Conservation (phyloP, 2,888 invertebrate species). For the Orthonychiurus folsomi region DNA sequence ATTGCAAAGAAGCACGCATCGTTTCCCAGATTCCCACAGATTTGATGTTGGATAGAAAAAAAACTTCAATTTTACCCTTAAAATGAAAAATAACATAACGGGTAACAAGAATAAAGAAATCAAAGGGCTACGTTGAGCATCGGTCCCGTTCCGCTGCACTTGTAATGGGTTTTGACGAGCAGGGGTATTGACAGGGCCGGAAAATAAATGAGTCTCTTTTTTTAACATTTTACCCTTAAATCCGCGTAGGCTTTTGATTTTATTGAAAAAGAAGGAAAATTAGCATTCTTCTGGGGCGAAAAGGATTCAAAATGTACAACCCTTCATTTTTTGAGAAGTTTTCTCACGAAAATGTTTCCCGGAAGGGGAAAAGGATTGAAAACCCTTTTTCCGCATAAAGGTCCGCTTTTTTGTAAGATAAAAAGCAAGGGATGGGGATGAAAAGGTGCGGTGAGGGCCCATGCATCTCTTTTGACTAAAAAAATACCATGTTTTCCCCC, state of each 20-base stretch:
- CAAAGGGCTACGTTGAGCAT: background rate
- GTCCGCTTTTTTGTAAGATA: background rate
- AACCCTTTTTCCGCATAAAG: conserved; percentile 12
- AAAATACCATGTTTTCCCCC: conserved; percentile 9
- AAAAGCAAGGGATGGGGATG: background rate
- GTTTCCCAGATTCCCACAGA: background rate
- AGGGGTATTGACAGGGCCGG: conserved; percentile 17
- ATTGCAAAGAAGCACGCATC: background rate
- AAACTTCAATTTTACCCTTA: background rate
- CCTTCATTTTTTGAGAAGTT: conserved; percentile 10
- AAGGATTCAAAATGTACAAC: conserved; percentile 10
- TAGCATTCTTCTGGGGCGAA: conserved; percentile 18
- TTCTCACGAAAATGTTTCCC: conserved; percentile 13
- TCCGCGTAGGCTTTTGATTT: conserved; percentile 1
- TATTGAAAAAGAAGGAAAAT: conserved; percentile 13
- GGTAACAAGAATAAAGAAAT: background rate
- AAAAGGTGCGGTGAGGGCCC: background rate
- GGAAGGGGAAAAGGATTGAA: conserved; percentile 8
- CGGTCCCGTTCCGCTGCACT: conserved; percentile 7
- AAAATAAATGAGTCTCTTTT: conserved; percentile 15
- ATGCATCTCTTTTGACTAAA: conserved; percentile 5
- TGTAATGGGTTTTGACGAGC: conserved; percentile 13
- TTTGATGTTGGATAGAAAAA: background rate
- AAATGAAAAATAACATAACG: background rate
- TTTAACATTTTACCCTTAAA: conserved; percentile 8